Evolutionary conservation across 2,888 invertebrate species (phyloP).

Genomic region (Drosophila sordidapex): DNA sequence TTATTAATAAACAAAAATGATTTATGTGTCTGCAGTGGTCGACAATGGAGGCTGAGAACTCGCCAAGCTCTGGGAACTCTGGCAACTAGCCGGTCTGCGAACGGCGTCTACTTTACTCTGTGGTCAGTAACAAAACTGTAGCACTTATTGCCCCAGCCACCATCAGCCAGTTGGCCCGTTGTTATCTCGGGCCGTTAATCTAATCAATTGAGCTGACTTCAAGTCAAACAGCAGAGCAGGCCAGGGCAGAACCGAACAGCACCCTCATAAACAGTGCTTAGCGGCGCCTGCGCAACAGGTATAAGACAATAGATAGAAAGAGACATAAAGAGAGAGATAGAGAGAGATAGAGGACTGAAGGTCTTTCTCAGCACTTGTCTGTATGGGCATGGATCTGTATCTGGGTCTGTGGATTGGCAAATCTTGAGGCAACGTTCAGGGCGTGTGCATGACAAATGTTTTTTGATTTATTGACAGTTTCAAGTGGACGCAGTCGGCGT

Average conservation of each 20-base stretch:
- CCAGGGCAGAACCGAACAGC: constrained; percentile 9
- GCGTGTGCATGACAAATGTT: constrained; percentile 74
- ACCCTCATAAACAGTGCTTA: constrained; percentile 50
- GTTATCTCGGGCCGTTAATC: constrained; percentile 66
- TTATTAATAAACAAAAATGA: constrained; percentile 75
- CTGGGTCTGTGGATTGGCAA: constrained; percentile 27
- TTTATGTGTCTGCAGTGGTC: constrained; percentile 68
- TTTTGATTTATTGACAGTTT: constrained; percentile 70
- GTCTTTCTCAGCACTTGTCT: constrained; percentile 29
- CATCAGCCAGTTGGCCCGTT: constrained; percentile 9
- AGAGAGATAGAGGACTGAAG: not conserved
- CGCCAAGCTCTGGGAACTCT: constrained; percentile 32
- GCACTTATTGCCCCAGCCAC: constrained; percentile 36
- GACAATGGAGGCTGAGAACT: constrained; percentile 29
- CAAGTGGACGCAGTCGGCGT: constrained; percentile 47
- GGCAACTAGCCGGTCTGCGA: constrained; percentile 15
- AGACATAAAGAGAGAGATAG: not conserved
- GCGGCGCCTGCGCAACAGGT: constrained; percentile 75
- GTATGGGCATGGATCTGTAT: not conserved
- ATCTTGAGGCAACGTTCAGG: constrained; percentile 40
- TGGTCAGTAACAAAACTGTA: constrained; percentile 54
- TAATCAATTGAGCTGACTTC: constrained; percentile 56
- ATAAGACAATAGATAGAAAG: constrained; percentile 18
- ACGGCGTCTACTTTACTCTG: constrained; percentile 16
- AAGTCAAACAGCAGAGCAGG: constrained; percentile 21